Percentiles rank a stretch among this genome's conserved stretches.
These are phyloP conservation scores for Myxocyprinus asiaticus DNA, from an alignment of 2,113 vertebrate species.

Conservation along the genomic window DNA sequence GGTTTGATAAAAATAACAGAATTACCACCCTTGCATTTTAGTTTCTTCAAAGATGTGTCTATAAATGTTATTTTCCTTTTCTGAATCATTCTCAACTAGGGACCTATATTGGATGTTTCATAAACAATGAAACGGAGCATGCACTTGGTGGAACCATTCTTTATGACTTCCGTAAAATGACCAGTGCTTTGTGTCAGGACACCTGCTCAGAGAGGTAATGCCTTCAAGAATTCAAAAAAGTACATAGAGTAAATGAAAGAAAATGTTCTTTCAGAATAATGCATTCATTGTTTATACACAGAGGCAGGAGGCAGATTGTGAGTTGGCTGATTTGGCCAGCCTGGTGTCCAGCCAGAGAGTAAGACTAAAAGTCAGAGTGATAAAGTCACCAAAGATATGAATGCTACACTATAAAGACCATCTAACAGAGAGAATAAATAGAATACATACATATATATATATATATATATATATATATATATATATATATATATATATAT, in stretches of 20 bases:
- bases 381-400: no score
- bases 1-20: no score
- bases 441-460: no score
- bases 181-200: constrained; percentile 89
- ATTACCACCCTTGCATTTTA: neutral
- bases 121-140: constrained; percentile 80
- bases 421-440: no score
- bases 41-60: neutral
- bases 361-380: no score
- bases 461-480: no score
- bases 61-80: neutral
- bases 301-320: constrained; percentile 42
- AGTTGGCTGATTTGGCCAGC: constrained; percentile 8
- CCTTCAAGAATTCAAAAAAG: neutral
- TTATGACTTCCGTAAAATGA: constrained; percentile 97
- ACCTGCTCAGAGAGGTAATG: constrained; percentile 92
- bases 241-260: constrained; percentile 11
- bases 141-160: constrained; percentile 90
- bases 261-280: constrained; percentile 36
- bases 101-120: constrained; percentile 90
- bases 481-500: no score
- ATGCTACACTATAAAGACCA: no score
- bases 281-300: constrained; percentile 28
- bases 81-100: constrained; percentile 63
- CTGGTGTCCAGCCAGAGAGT: no score